Percentiles rank a stretch among this genome's conserved stretches.
phyloP scores from a whole-genome alignment of 2,888 invertebrate species.

The Erebia epiphron region DNA sequence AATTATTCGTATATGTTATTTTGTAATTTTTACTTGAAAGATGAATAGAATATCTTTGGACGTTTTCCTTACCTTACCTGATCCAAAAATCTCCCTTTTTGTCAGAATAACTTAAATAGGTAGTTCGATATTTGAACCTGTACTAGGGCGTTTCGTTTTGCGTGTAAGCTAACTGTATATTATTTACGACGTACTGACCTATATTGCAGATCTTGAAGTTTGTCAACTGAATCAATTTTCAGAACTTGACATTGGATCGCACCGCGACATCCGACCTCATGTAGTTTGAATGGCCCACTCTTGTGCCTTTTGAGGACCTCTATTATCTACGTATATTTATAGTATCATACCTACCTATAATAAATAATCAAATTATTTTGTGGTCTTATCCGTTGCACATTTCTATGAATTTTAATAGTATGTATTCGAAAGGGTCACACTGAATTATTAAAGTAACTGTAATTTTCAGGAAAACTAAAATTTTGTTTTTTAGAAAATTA shows the following conservation, averaged over 20 bases:
- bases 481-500: too few species aligned
- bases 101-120: neutral
- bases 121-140: neutral
- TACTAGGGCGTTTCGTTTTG: neutral
- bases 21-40: neutral
- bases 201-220: neutral
- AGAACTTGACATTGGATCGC: conserved; percentile 13
- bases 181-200: neutral
- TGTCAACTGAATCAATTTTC: conserved; percentile 11
- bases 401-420: too few species aligned
- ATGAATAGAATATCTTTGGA: neutral
- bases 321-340: conserved; percentile 8
- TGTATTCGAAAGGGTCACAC: too few species aligned
- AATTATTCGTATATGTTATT: too few species aligned
- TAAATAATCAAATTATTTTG: too few species aligned
- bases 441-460: too few species aligned
- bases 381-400: too few species aligned
- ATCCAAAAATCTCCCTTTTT: neutral
- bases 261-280: conserved; percentile 8
- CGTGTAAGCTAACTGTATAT: neutral
- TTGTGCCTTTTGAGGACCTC: neutral
- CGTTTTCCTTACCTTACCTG: too few species aligned
- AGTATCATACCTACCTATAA: too few species aligned
- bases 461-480: too few species aligned
- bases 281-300: conserved; percentile 10